Evolutionary conservation across 1,140 invertebrate genomes (phyloP).

Genomic region (Varroa destructor): DNA sequence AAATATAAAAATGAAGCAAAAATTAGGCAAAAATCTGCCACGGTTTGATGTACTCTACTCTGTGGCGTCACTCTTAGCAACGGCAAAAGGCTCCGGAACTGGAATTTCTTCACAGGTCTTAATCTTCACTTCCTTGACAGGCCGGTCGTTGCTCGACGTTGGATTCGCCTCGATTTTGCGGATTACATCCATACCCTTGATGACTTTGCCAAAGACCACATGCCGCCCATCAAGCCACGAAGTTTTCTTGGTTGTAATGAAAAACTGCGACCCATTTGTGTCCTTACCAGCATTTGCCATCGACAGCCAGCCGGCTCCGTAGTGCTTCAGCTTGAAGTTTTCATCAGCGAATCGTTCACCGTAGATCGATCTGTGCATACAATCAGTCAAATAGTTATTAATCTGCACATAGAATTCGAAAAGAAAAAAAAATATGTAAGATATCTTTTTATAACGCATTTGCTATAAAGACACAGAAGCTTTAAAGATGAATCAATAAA

Average conservation of each 20-base stretch:
- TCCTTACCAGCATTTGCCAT: constrained; percentile 81
- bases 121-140: constrained; percentile 42
- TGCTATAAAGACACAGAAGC: too few species aligned
- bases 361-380: constrained; percentile 58
- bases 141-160: constrained; percentile 42
- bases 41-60: too few species aligned
- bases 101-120: constrained; percentile 32
- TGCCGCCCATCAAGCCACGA: constrained; percentile 76
- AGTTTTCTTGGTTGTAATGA: constrained; percentile 80
- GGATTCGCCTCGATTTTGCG: constrained; percentile 44
- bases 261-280: constrained; percentile 97
- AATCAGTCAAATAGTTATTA: background rate
- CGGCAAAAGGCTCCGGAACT: background rate
- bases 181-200: constrained; percentile 65
- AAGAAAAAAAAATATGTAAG: constrained; percentile 9
- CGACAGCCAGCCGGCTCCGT: constrained; percentile 55
- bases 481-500: too few species aligned
- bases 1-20: too few species aligned
- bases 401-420: background rate
- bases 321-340: constrained; percentile 58
- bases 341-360: constrained; percentile 77
- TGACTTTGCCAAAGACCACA: constrained; percentile 49
- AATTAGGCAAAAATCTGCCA: too few species aligned
- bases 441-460: background rate
- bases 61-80: constrained; percentile 9